Evolutionary conservation across 2,113 vertebrate species (phyloP).

Genomic region (Chaetorhynchus papuensis): DNA sequence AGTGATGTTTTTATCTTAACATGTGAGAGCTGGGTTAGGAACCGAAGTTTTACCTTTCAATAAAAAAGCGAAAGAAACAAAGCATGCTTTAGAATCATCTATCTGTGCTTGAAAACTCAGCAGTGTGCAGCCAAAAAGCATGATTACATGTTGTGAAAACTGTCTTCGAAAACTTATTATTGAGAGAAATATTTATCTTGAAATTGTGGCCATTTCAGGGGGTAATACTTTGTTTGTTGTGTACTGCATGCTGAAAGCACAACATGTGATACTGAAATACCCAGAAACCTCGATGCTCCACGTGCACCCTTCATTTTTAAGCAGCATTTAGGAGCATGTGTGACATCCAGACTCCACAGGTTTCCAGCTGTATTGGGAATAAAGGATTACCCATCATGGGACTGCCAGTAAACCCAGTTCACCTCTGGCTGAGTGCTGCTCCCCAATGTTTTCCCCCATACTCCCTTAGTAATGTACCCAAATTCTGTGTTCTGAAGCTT

Average conservation of each 20-base stretch:
- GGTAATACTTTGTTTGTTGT: not conserved
- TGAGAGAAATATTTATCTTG: not conserved
- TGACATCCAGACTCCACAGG: not conserved
- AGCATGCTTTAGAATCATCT: not conserved
- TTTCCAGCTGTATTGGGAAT: not conserved
- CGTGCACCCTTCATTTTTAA: accelerated
- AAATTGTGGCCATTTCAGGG: not conserved
- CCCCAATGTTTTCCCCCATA: not conserved
- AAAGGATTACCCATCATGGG: not conserved
- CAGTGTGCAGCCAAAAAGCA: not conserved
- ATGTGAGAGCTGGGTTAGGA: not conserved
- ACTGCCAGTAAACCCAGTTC: not conserved
- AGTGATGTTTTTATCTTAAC: not conserved
- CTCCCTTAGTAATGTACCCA: not conserved
- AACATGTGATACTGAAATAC: not conserved
- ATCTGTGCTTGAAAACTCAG: not conserved
- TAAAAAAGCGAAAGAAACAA: not conserved
- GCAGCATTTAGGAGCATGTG: not conserved
- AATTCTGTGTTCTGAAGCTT: not conserved
- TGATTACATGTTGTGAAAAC: not conserved
- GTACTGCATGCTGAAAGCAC: not conserved
- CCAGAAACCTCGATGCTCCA: not conserved
- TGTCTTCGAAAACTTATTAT: not conserved
- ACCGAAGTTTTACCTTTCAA: not conserved
- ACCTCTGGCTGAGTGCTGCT: not conserved